A percentile compares a stretch with the other conserved stretches of the same genome.
phyloP scores from a whole-genome alignment of 2,888 invertebrate genomes.

The Sesamia inferens region DNA sequence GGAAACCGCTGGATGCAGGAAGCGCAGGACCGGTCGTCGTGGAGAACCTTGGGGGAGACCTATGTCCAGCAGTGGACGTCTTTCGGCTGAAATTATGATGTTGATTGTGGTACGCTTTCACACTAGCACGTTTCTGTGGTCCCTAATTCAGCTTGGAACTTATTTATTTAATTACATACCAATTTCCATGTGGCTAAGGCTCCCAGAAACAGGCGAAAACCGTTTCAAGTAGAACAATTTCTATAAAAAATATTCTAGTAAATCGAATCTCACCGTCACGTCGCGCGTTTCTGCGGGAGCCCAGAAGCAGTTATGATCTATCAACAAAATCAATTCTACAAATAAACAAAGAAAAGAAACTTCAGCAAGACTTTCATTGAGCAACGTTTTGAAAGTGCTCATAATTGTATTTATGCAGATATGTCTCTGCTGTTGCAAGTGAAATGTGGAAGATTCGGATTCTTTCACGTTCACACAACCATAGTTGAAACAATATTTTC shows the following conservation, averaged over 20 bases:
- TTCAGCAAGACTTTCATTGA: constrained; percentile 30
- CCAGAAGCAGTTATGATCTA: neutral
- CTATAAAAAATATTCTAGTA: neutral
- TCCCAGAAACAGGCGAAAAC: neutral
- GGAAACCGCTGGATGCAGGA: too few species aligned
- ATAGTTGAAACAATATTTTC: neutral
- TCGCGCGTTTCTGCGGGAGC: too few species aligned
- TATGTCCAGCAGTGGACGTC: too few species aligned
- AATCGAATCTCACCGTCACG: neutral
- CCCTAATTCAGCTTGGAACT: neutral
- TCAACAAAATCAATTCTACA: neutral
- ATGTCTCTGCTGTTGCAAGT: constrained; percentile 36
- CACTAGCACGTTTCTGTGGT: neutral
- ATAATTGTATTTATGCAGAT: constrained; percentile 62
- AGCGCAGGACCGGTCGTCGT: too few species aligned
- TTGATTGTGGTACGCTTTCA: neutral
- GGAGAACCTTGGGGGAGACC: too few species aligned
- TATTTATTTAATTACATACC: neutral
- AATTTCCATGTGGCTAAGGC: neutral
- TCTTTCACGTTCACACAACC: constrained; percentile 44
- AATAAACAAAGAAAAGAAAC: constrained; percentile 17
- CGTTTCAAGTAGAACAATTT: neutral
- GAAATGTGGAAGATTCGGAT: constrained; percentile 59
- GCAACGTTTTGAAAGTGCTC: constrained; percentile 58
- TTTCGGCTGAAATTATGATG: too few species aligned